Percentiles rank a stretch among this genome's conserved stretches.
phyloP scores from a whole-genome alignment of 2,113 vertebrate genomes.

The Notiomystis cincta region DNA sequence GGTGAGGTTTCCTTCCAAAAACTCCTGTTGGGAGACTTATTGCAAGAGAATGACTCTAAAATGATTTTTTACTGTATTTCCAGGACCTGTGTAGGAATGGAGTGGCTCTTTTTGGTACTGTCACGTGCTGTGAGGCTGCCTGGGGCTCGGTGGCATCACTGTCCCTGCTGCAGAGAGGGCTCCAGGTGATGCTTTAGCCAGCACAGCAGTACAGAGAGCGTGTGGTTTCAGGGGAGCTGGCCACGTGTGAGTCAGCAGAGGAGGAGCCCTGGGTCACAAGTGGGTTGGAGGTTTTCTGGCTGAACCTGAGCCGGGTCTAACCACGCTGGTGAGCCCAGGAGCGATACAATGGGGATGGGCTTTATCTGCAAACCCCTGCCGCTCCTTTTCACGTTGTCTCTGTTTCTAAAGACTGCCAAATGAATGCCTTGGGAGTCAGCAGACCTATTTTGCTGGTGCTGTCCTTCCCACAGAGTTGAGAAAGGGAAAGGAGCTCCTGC shows the following conservation, averaged over 20 bases:
- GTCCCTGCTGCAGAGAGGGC: not conserved
- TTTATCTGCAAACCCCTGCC: not conserved
- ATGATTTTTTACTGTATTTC: not conserved
- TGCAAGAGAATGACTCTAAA: not conserved
- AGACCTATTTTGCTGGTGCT: not conserved
- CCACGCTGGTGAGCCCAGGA: rapidly evolving
- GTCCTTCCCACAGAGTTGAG: not conserved
- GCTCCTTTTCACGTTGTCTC: not conserved
- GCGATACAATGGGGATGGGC: not conserved
- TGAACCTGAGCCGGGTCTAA: not conserved
- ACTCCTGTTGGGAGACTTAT: not conserved
- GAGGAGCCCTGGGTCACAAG: not conserved
- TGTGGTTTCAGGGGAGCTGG: not conserved
- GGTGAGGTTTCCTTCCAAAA: not conserved
- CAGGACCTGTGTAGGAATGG: rapidly evolving
- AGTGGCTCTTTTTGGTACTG: not conserved
- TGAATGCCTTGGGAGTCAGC: not conserved
- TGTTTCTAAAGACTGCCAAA: not conserved
- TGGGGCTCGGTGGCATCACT: rapidly evolving
- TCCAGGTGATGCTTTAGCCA: not conserved
- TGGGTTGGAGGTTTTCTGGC: not conserved
- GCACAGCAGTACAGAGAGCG: rapidly evolving
- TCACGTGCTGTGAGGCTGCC: not conserved
- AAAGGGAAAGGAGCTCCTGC: not conserved
- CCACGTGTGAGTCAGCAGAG: not conserved